phyloP scores from a whole-genome alignment of 37 sponge, comb jelly and placozoan species.

The Theonella swinhoei region DNA sequence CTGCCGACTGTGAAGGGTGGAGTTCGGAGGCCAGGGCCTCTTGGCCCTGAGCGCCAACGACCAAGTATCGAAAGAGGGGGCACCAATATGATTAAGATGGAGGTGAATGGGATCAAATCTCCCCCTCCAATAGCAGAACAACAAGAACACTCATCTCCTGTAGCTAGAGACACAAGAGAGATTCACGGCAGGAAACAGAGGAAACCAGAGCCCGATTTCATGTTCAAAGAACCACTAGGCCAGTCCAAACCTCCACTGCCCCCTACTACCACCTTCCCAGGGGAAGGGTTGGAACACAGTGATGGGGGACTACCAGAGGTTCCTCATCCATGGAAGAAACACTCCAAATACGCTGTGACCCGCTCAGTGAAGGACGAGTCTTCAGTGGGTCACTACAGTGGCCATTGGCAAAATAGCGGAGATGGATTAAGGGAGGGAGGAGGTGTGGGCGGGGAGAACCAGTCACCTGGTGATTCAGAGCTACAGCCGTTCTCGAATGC shows the following conservation, averaged over 20 bases:
- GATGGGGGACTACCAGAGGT: background rate
- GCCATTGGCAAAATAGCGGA: background rate
- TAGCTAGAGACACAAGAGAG: slow-evolving; percentile 38
- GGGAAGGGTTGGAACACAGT: background rate
- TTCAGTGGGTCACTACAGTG: background rate
- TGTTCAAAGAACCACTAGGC: background rate
- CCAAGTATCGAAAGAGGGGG: slow-evolving; percentile 36
- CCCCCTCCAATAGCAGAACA: background rate
- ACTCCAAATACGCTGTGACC: background rate
- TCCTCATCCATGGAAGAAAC: background rate
- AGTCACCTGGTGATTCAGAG: slow-evolving; percentile 14
- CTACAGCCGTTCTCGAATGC: slow-evolving; percentile 51
- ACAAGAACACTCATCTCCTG: background rate
- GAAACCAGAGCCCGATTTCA: background rate
- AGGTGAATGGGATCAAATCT: slow-evolving; percentile 32
- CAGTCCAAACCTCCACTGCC: slow-evolving; percentile 19
- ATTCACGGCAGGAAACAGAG: slow-evolving; percentile 30
- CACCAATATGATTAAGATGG: slow-evolving; percentile 39
- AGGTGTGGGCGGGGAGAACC: background rate
- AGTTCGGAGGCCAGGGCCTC: background rate
- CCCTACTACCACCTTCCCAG: background rate
- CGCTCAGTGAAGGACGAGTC: background rate
- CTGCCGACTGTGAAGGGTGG: background rate
- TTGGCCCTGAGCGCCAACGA: slow-evolving; percentile 10
- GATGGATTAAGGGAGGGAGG: background rate